Evolutionary conservation across 2,797 vertebrate genomes (phyloP).

Genomic region (Myotis vivesi): DNA sequence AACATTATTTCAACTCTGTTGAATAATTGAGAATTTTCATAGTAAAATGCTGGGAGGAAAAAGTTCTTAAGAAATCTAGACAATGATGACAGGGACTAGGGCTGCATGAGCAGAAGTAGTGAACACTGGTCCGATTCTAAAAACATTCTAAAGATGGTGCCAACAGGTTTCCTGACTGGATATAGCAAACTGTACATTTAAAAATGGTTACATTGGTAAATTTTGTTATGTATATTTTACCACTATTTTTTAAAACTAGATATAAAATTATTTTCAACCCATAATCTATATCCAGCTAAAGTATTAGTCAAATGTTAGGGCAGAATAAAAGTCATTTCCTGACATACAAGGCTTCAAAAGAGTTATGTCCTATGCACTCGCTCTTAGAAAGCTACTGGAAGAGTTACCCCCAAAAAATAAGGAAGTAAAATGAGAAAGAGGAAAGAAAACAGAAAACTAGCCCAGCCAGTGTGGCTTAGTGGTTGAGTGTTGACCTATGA

Average conservation of each 20-base stretch:
- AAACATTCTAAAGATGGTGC: neutral
- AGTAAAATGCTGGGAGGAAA: neutral
- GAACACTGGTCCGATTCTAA: neutral
- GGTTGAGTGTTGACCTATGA: no score
- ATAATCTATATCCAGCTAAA: neutral
- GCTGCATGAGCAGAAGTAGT: neutral
- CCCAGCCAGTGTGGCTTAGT: no score
- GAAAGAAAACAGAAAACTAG: neutral
- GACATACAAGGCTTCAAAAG: neutral
- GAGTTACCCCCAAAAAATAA: neutral
- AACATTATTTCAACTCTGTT: neutral
- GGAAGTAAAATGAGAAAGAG: neutral
- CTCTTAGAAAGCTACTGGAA: neutral
- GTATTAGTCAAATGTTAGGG: neutral
- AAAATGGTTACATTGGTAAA: neutral
- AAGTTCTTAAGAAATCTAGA: neutral
- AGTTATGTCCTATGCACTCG: neutral
- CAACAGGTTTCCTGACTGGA: neutral
- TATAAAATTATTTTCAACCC: neutral
- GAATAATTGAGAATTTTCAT: neutral
- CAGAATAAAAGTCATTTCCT: neutral
- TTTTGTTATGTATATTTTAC: neutral
- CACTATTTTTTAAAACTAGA: neutral
- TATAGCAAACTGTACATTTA: neutral
- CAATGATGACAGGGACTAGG: neutral